Conservation (phyloP, 2,113 vertebrate genomes). For the Lepidothrix coronata region DNA sequence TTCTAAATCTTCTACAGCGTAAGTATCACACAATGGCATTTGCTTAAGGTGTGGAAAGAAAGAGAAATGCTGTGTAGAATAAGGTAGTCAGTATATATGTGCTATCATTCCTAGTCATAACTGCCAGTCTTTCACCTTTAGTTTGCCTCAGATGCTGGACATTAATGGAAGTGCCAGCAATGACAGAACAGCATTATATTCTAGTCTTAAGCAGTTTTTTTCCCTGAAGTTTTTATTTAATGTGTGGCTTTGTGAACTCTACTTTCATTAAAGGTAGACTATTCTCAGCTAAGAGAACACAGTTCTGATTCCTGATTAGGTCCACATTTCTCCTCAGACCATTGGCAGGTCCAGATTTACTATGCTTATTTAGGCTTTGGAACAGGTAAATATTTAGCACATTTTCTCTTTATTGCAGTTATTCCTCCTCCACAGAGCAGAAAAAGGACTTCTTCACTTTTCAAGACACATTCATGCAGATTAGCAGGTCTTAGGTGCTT, state of each 20-base stretch:
- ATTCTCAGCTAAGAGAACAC: not conserved
- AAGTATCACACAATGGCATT: conserved; percentile 25
- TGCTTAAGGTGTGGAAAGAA: not conserved
- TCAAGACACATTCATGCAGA: not conserved
- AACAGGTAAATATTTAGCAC: not conserved
- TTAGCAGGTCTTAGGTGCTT: not conserved
- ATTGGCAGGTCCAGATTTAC: not conserved
- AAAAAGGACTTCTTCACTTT: not conserved
- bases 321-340: not conserved
- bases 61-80: not conserved
- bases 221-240: not conserved
- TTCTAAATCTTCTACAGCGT: conserved; percentile 81
- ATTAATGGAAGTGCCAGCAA: not conserved
- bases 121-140: not conserved
- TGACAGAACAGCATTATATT: not conserved
- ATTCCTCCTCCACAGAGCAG: not conserved
- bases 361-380: not conserved
- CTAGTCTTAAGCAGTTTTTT: not conserved
- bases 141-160: not conserved
- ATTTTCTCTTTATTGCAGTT: not conserved
- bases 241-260: not conserved
- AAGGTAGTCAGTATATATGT: not conserved
- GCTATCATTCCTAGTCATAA: not conserved
- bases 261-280: not conserved
- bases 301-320: not conserved